Conservation (phyloP, 2,797 vertebrate genomes). For the Xenops minutus region DNA sequence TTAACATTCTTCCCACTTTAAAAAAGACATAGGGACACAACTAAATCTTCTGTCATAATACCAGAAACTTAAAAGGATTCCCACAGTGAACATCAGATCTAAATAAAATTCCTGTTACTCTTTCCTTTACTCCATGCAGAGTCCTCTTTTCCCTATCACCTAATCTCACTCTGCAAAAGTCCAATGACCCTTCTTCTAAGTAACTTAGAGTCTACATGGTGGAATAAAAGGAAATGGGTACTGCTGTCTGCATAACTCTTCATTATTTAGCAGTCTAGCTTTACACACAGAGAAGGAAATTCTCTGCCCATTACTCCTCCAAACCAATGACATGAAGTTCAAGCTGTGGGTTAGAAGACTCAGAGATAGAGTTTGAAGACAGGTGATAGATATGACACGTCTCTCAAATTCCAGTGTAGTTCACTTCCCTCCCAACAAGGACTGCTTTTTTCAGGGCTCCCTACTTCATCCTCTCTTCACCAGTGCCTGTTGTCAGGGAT, state of each 20-base stretch:
- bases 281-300: background rate
- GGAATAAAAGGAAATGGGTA: background rate
- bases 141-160: background rate
- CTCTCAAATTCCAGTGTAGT: background rate
- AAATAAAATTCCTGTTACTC: background rate
- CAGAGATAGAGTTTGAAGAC: background rate
- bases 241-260: background rate
- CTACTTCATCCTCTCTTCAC: background rate
- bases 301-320: background rate
- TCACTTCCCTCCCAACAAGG: background rate
- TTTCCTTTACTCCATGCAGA: background rate
- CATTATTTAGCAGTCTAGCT: background rate
- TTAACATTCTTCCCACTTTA: background rate
- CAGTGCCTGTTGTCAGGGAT: background rate
- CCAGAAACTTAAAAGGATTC: background rate
- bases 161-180: background rate
- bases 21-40: background rate
- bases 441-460: background rate
- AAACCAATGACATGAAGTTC: background rate
- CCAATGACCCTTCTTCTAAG: background rate
- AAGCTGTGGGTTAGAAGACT: background rate
- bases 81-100: background rate
- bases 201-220: background rate
- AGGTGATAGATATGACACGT: accelerated
- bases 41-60: background rate